A percentile compares a stretch with the other conserved stretches of the same genome.
Conservation (phyloP, 2,113 vertebrate species). For the Solea solea region DNA sequence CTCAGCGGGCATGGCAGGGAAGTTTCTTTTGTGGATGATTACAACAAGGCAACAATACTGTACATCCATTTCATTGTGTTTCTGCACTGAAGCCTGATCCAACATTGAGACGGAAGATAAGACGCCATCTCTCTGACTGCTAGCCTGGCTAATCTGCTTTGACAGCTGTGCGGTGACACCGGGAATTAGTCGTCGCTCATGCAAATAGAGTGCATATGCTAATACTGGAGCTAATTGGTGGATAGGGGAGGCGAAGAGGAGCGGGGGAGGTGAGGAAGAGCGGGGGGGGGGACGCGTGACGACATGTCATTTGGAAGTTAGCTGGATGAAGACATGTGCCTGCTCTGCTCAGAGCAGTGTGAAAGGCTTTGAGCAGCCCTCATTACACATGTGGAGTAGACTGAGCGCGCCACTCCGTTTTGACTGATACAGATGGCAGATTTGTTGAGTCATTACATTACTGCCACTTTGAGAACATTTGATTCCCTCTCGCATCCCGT, state of each 20-base stretch:
- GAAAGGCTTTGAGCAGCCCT: slow-evolving; percentile 54
- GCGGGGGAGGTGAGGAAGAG: background rate
- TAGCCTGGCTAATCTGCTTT: slow-evolving; percentile 66
- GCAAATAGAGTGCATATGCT: slow-evolving; percentile 73
- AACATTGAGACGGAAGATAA: slow-evolving; percentile 37
- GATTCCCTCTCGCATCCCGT: background rate
- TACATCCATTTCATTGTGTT: slow-evolving; percentile 12
- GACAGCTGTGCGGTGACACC: slow-evolving; percentile 74
- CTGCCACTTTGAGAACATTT: slow-evolving; percentile 16
- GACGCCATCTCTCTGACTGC: slow-evolving; percentile 42
- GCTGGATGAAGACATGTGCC: slow-evolving; percentile 51
- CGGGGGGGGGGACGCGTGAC: background rate
- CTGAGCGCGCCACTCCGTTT: slow-evolving; percentile 26
- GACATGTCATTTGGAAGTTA: slow-evolving; percentile 53
- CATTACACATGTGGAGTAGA: slow-evolving; percentile 37
- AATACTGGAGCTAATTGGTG: slow-evolving; percentile 73
- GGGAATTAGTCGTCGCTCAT: slow-evolving; percentile 70
- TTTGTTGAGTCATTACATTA: slow-evolving; percentile 35
- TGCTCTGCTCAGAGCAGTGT: slow-evolving; percentile 33
- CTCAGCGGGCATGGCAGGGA: background rate
- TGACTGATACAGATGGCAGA: slow-evolving; percentile 52
- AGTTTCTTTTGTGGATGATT: slow-evolving; percentile 3
- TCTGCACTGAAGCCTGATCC: slow-evolving; percentile 22
- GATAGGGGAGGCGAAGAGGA: background rate
- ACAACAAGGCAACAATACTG: background rate